These are phyloP conservation scores for Helicolenus hilgendorfi DNA, from an alignment of 2,797 vertebrate genomes.

Conservation along the genomic window DNA sequence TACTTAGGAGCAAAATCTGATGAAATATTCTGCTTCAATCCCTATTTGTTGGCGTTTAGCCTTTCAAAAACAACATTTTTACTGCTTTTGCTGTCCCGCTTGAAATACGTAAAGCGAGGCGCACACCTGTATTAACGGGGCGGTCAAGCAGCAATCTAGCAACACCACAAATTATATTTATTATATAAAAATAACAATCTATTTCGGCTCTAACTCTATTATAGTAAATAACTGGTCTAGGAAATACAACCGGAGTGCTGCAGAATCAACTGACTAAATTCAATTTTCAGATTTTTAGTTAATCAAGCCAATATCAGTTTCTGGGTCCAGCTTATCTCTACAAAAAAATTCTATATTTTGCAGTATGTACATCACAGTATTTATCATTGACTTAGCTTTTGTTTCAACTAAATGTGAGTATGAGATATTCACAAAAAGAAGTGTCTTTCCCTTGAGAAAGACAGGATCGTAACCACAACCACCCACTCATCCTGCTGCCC, in stretches of 20 bases:
- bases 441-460: neutral
- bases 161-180: no score
- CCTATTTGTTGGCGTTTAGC: no score
- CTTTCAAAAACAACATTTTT: no score
- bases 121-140: no score
- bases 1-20: no score
- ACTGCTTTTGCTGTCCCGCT: no score
- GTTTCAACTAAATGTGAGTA: neutral
- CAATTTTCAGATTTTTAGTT: neutral
- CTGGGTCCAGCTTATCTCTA: neutral
- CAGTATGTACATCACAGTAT: neutral
- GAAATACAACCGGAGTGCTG: neutral
- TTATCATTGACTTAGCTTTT: neutral
- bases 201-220: no score
- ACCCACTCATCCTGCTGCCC: neutral
- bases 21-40: no score
- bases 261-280: neutral
- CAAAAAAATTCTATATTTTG: neutral
- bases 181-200: no score
- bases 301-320: neutral
- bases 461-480: neutral
- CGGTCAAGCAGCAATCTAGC: no score
- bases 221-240: no score
- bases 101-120: no score
- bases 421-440: neutral